Base-by-base conservation (phyloP, 1,140 invertebrate species). In the Camponotus pennsylvanicus region DNA sequence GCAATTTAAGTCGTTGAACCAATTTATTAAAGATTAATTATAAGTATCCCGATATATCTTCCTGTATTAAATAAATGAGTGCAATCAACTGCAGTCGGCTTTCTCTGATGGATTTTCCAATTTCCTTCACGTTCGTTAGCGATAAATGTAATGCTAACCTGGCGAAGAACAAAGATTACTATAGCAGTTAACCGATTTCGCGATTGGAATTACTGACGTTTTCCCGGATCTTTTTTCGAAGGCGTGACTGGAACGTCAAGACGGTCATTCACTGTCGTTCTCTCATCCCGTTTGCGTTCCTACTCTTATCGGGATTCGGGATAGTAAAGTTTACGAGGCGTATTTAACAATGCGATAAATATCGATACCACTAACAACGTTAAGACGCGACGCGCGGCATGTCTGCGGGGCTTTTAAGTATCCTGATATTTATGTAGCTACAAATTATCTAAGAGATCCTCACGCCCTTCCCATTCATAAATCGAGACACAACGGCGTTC, bases 271-370 rank as follows among this genome's bases (percentile, higher is more conserved):
- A 27, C 37, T 27, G 37, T 80, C 52, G 37, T 21, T 7, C 37
- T 7, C 27, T 45, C 52, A 69, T 49, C 79, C 40, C 27, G 18
- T n/a, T 61, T 67, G 37, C 21, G 18, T 71, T 82, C 40, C 15
- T 61, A 75, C 40, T 83, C 69, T 73, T 40, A 75, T 83, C 79
- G 40, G 67, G 67, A 82, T 82, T 73, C 79, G 66, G 45, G 57
- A 52, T 49, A 64, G 69, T 85, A 82, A 91, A 91, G 66, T 91
- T 91, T 91, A 91, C 85, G 90, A 88, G 90, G 63, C 86, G 84
- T 87, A 91, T 93, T 92, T 92, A 89, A 90, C 73, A 86, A 83
- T 34, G 66, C 86, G 73, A 91, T 92, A 92, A 93, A 93, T 91
- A 92, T 91, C 88, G 88, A 87, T 87, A 83, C 42, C 21, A 59